These are phyloP conservation scores for Dasypus novemcinctus DNA, from an alignment of 2,113 vertebrate species.

Conservation along the genomic window DNA sequence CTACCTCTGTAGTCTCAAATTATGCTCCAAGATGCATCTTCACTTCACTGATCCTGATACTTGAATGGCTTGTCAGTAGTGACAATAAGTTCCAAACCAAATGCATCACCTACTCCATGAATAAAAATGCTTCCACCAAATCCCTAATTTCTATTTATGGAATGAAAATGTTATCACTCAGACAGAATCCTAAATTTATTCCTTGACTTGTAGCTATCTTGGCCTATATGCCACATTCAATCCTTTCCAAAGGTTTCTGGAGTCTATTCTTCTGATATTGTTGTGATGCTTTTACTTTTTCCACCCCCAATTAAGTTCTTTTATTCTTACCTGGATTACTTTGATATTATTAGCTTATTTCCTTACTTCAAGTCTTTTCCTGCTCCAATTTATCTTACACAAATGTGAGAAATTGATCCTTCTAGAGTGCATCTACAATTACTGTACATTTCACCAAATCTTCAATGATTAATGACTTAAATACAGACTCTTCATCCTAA, in stretches of 20 bases:
- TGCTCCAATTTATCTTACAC: background rate
- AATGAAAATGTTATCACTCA: background rate
- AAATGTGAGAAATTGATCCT: background rate
- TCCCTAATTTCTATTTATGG: background rate
- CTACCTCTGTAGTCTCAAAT: background rate
- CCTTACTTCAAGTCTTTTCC: background rate
- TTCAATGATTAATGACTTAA: background rate
- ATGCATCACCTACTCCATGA: background rate
- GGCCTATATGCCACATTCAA: background rate
- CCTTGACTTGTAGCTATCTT: background rate
- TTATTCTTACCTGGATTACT: background rate
- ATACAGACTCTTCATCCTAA: background rate
- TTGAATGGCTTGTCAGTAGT: background rate
- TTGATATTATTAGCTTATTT: background rate
- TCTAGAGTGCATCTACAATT: background rate
- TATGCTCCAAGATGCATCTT: background rate
- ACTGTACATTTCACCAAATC: constrained; percentile 6
- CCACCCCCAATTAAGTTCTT: background rate
- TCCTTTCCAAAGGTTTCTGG: background rate
- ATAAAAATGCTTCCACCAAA: background rate
- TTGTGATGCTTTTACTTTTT: background rate
- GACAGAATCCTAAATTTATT: background rate
- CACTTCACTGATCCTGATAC: background rate
- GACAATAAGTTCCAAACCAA: background rate
- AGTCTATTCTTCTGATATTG: background rate